Base-by-base conservation (phyloP, 2,888 invertebrate species). In the Mythimna loreyi region DNA sequence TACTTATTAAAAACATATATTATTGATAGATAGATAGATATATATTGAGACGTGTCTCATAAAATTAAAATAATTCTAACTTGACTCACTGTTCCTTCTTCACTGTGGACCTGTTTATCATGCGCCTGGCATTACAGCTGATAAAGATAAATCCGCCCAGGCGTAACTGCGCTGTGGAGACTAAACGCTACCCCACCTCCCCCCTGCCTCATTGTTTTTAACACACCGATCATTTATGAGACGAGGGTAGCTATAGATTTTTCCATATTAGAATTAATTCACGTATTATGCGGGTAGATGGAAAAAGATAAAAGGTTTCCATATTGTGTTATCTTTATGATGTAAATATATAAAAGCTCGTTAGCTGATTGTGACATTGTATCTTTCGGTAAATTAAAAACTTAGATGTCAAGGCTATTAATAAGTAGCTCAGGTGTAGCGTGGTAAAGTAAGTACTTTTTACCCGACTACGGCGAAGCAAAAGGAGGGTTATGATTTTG, bases 141-240 rank as follows among this genome's bases (percentile, higher is more conserved):
- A 70, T 56, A 69, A 65, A 57, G 65, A 67, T 74, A 55, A 73
- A 63, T 53, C 68, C 75, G 72, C 49, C 50, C 49, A n/a, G 66
- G 68, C 59, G 63, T 70, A 62, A 52, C 66, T 62, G 59, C 45
- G 53, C 49, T 69, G 40, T 67, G 40, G 61, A 62, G 50, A 55
- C 58, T 30, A 49, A 67, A 56, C 50, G 50, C 28, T 64, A 57
- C 72, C 63, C 55, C 71, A 64, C 53, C 59, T 67, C 56, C 59
- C 69, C 56, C 70, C 60, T 66, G 59, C 58, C 33, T 72, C 53
- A 72, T 61, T 71, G 55, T 68, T 78, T 73, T 66, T 25, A 52
- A 74, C n/a, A 30, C 53, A 49, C n/a, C 21, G 28, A 53, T 59
- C 58, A 43, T 49, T 13, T 21, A 19, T 59, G 13, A 55, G 53